phyloP scores from a whole-genome alignment of 1,140 invertebrate species.

The Euglossa dilemma region DNA sequence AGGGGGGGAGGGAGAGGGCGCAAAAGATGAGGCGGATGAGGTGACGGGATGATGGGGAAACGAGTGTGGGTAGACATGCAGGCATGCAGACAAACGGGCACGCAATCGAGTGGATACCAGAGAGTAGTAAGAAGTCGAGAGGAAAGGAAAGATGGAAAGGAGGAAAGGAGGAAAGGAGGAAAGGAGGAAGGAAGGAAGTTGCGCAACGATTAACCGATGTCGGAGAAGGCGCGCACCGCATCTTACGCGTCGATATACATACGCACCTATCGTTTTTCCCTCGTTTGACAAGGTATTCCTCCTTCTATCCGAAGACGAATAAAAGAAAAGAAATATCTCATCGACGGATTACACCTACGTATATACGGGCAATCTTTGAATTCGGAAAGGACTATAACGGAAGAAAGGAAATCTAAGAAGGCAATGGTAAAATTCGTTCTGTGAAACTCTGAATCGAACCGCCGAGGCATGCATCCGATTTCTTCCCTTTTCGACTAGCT shows the following conservation, averaged over 20 bases:
- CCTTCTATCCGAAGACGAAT: too few species aligned
- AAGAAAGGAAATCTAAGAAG: slow-evolving; percentile 16
- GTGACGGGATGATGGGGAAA: slow-evolving; percentile 31
- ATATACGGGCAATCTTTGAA: neutral
- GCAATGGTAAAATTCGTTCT: slow-evolving; percentile 50
- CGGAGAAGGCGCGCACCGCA: neutral
- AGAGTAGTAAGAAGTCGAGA: slow-evolving; percentile 39
- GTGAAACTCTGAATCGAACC: slow-evolving; percentile 47
- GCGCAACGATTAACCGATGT: slow-evolving; percentile 72
- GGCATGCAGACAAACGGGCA: slow-evolving; percentile 36
- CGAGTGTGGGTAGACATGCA: slow-evolving; percentile 46
- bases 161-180: slow-evolving; percentile 21
- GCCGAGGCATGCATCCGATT: slow-evolving; percentile 61
- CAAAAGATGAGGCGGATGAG: slow-evolving; percentile 36
- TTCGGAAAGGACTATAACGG: neutral
- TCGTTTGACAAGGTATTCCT: too few species aligned
- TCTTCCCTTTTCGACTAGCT: slow-evolving; percentile 37
- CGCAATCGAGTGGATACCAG: slow-evolving; percentile 28
- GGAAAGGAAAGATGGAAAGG: slow-evolving; percentile 26
- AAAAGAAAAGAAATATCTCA: neutral
- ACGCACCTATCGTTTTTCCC: too few species aligned
- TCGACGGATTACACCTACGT: neutral
- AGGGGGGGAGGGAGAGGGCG: neutral
- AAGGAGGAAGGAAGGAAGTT: slow-evolving; percentile 54
- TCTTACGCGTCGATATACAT: neutral